Percentiles rank a stretch among this genome's conserved stretches.
Evolutionary conservation across 2,888 invertebrate genomes (phyloP).

Genomic region (Sepioteuthis lessoniana): DNA sequence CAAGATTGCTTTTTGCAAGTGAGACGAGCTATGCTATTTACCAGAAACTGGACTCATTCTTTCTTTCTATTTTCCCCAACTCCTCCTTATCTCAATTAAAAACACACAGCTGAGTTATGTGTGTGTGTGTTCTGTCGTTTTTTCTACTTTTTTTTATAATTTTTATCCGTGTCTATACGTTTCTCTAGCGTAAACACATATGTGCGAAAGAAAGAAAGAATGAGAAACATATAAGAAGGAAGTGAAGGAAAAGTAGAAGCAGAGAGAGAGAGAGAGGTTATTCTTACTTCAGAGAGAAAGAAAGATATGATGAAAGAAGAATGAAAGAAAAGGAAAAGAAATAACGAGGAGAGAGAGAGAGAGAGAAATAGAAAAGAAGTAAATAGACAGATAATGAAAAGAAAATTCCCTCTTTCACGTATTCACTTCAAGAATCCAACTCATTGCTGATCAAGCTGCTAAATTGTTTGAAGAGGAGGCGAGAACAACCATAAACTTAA

Average conservation of each 20-base stretch:
- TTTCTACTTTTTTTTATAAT: not conserved
- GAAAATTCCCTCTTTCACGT: not conserved
- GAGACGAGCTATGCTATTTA: not conserved
- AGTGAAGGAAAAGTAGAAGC: not conserved
- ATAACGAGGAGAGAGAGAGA: not conserved
- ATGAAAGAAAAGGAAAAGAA: not conserved
- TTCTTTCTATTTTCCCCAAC: not conserved
- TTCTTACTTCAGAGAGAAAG: not conserved
- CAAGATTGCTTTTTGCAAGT: not conserved
- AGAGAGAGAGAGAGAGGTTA: no score
- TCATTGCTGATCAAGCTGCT: conserved; percentile 21
- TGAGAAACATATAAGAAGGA: not conserved
- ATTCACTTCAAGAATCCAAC: not conserved
- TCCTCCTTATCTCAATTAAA: not conserved
- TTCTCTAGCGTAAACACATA: not conserved
- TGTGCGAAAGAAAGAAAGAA: no score
- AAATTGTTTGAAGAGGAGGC: conserved; percentile 33
- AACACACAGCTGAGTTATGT: not conserved
- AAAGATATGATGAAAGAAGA: not conserved
- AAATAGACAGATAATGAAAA: not conserved
- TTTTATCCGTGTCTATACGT: not conserved
- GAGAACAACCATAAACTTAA: conserved; percentile 33
- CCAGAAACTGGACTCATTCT: not conserved
- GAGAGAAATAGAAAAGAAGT: not conserved
- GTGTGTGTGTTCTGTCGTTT: not conserved